Percentiles rank a stretch among this genome's conserved stretches.
Evolutionary conservation across 1,140 invertebrate species (phyloP).

Genomic region (Cotesia chilonis): DNA sequence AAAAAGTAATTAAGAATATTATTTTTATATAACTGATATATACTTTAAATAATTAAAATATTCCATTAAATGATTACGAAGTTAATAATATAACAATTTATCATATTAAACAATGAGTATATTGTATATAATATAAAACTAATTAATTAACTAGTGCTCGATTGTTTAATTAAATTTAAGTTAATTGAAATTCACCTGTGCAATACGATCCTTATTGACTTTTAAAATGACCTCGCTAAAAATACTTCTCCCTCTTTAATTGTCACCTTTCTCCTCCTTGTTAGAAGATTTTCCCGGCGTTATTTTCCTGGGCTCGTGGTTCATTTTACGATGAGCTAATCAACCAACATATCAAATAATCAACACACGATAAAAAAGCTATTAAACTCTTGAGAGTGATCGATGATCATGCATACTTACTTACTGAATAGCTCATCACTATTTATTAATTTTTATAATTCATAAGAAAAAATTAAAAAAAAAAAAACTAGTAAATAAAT

Average conservation of each 20-base stretch:
- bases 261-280: constrained; percentile 31
- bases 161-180: constrained; percentile 25
- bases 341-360: background rate
- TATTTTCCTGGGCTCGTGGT: constrained; percentile 35
- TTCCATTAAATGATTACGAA: too few species aligned
- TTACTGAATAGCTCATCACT: too few species aligned
- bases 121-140: background rate
- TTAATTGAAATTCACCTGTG: constrained; percentile 7
- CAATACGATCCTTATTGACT: constrained; percentile 34
- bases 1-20: too few species aligned
- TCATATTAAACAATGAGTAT: too few species aligned
- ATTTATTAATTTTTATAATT: too few species aligned
- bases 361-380: background rate
- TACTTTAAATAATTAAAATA: background rate
- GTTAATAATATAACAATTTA: too few species aligned
- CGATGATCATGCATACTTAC: too few species aligned
- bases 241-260: constrained; percentile 44
- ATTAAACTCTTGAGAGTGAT: constrained; percentile 12
- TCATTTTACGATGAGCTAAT: constrained; percentile 30
- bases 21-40: too few species aligned
- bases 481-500: too few species aligned
- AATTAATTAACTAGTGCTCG: background rate
- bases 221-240: constrained; percentile 45
- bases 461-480: too few species aligned
- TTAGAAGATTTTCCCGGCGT: constrained; percentile 24